Evolutionary conservation across 2,888 invertebrate species (phyloP).

Genomic region (Ennomos fuscantarius): DNA sequence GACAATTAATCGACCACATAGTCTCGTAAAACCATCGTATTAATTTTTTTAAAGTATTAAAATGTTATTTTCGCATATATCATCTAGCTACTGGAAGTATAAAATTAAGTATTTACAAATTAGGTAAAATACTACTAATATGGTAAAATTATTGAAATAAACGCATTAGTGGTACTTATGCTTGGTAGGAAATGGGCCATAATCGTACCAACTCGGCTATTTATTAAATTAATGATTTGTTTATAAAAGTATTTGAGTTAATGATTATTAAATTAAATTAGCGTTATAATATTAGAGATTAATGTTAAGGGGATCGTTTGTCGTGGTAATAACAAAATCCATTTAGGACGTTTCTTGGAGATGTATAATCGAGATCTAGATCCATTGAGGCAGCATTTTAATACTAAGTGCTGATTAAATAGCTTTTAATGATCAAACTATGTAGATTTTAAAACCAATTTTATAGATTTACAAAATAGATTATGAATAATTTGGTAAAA

Average conservation of each 20-base stretch:
- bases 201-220: slow-evolving; percentile 19
- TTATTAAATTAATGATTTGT: slow-evolving; percentile 29
- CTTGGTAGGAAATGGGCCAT: slow-evolving; percentile 16
- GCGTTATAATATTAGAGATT: slow-evolving; percentile 5
- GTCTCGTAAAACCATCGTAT: slow-evolving; percentile 40
- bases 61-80: slow-evolving; percentile 48
- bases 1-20: slow-evolving; percentile 31
- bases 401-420: no score
- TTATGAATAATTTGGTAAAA: no score
- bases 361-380: no score
- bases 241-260: slow-evolving; percentile 29
- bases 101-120: slow-evolving; percentile 35
- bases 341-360: no score
- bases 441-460: no score
- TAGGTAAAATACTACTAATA: slow-evolving; percentile 21
- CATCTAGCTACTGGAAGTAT: slow-evolving; percentile 45
- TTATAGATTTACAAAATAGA: no score
- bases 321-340: no score
- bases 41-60: slow-evolving; percentile 43
- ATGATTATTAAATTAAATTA: slow-evolving; percentile 20
- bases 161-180: slow-evolving; percentile 11
- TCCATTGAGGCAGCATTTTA: no score
- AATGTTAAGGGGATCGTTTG: background rate
- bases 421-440: no score
- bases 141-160: slow-evolving; percentile 26